Evolutionary conservation across 2,888 invertebrate species (phyloP).

Genomic region (Octonoba sinensis): DNA sequence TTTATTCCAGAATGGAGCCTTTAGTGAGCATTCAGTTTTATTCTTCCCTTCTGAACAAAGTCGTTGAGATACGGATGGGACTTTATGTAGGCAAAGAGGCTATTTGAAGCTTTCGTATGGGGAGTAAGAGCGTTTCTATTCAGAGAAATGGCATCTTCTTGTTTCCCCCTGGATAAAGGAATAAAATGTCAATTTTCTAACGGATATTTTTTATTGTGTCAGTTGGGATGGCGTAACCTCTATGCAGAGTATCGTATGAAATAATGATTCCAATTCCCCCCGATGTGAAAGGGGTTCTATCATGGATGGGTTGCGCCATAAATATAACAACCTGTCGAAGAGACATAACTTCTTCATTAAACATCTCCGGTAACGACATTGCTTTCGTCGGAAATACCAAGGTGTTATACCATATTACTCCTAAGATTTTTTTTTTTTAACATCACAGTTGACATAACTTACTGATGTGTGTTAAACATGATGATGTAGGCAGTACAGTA

Average conservation of each 20-base stretch:
- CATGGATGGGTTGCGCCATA: too few species aligned
- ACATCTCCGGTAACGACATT: too few species aligned
- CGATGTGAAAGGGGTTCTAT: too few species aligned
- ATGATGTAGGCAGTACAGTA: too few species aligned
- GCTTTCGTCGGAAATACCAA: too few species aligned
- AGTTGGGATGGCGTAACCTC: too few species aligned
- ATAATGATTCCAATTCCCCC: constrained; percentile 16
- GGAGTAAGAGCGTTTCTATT: constrained; percentile 32
- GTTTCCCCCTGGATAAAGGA: constrained; percentile 26
- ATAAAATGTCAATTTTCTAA: constrained; percentile 50
- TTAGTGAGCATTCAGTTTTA: constrained; percentile 50
- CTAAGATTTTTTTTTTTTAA: too few species aligned
- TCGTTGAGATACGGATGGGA: constrained; percentile 27
- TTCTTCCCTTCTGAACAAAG: constrained; percentile 36
- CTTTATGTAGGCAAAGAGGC: constrained; percentile 41
- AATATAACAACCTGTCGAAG: too few species aligned
- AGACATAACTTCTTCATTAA: too few species aligned
- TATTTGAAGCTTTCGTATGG: constrained; percentile 26
- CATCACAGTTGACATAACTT: too few species aligned
- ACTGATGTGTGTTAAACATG: too few species aligned
- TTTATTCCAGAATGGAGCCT: constrained; percentile 45
- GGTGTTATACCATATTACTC: too few species aligned
- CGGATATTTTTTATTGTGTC: constrained; percentile 50
- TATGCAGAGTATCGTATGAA: neutral
- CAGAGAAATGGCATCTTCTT: constrained; percentile 24